Conservation (phyloP, 2,888 invertebrate species). For the Clunio marinus region DNA sequence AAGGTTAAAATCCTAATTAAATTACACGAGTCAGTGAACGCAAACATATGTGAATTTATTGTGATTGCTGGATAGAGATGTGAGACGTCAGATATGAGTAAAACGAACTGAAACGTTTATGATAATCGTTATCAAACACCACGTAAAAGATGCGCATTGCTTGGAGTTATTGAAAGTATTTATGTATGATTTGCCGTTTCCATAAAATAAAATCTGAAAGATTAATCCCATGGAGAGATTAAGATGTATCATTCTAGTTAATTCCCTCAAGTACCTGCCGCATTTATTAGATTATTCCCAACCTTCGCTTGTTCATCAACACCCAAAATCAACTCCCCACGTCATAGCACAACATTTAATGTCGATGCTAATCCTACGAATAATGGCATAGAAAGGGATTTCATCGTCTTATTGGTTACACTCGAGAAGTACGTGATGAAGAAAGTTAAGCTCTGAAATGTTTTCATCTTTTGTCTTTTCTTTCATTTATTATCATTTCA, state of each 20-base stretch:
- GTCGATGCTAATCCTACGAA: constrained; percentile 28
- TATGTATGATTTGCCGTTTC: not conserved
- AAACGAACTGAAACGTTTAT: not conserved
- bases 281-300: constrained; percentile 24
- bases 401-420: not conserved
- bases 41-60: too few species aligned
- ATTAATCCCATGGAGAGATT: constrained; percentile 31
- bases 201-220: constrained; percentile 27
- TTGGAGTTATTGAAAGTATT: not conserved
- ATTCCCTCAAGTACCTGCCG: constrained; percentile 36
- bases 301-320: not conserved
- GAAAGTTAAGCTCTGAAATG: not conserved
- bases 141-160: not conserved
- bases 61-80: too few species aligned
- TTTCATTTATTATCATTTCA: constrained; percentile 28
- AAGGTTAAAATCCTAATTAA: constrained; percentile 36
- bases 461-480: not conserved
- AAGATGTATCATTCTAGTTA: constrained; percentile 35
- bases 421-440: constrained; percentile 5
- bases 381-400: constrained; percentile 9
- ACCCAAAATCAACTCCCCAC: not conserved
- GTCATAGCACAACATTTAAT: not conserved
- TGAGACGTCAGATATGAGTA: not conserved
- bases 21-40: constrained; percentile 22
- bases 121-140: not conserved